Evolutionary conservation across 2,888 invertebrate species (phyloP).

Genomic region (Agrochola macilenta): DNA sequence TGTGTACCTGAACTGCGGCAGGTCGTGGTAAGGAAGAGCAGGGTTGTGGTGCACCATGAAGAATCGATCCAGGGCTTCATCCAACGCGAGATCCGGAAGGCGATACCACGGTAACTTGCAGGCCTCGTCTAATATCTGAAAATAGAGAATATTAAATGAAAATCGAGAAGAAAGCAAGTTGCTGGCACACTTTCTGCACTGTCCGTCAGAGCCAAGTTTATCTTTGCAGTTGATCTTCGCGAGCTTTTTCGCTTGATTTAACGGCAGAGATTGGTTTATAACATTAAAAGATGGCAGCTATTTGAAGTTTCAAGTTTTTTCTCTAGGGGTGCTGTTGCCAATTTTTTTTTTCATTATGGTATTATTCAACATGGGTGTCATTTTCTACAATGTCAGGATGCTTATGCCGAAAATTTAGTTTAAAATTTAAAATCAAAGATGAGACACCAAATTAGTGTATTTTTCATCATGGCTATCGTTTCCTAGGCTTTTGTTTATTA

Average conservation of each 20-base stretch:
- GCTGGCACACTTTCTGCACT: background rate
- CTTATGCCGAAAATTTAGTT: background rate
- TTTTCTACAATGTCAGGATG: background rate
- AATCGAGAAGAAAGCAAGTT: background rate
- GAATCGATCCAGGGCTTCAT: slow-evolving; percentile 80
- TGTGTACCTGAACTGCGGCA: slow-evolving; percentile 80
- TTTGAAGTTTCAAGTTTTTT: background rate
- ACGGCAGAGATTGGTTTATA: background rate
- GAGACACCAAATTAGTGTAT: background rate
- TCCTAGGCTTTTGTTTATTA: slow-evolving; percentile 29
- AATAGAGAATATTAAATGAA: background rate
- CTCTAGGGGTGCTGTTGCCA: too few relatives aligned
- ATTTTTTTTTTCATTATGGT: too few relatives aligned
- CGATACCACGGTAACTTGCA: slow-evolving; percentile 81
- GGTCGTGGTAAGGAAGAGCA: slow-evolving; percentile 77
- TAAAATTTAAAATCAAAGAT: background rate
- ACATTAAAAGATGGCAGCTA: background rate
- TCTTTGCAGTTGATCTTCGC: background rate
- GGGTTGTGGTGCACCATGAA: slow-evolving; percentile 78
- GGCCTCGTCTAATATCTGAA: slow-evolving; percentile 77
- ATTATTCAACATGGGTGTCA: background rate
- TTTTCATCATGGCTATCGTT: background rate
- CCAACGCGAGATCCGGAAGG: slow-evolving; percentile 77
- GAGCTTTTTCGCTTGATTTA: background rate
- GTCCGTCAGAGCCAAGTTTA: background rate